Evolutionary conservation across 2,888 invertebrate species (phyloP), one percentile per base, ranked within the genome.

Genomic region (Zhuqinia jingwanae): DNA sequence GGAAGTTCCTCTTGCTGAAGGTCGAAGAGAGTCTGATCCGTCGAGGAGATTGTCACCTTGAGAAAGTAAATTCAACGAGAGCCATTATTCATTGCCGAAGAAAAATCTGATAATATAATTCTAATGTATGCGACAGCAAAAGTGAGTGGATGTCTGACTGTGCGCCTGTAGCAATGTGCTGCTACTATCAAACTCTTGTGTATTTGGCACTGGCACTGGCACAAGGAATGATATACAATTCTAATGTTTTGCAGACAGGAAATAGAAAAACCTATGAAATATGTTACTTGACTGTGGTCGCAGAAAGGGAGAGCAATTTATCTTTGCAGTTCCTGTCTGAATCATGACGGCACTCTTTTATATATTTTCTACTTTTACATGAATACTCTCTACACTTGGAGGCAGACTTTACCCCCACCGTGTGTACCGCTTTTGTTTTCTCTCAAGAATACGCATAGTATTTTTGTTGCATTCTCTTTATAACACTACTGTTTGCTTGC

Each of bases 1-100:
- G 53, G 88, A 85, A 80, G 79, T 79, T 80, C 70, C 86, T 68
- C 77, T 86, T 17, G 73, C 45, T 73, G 79, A 70, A 70, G 84
- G 81, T 88, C 87, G 77, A 17, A 83, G 68, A 15, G 87, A 83
- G 60, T 88, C 84, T 58, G 88, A 79, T 60, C 80, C 79, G 30
- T 88, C 87, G 22, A 87, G 75, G 36, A 88, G 81, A 70, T 76
- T 87, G 80, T 88, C 88, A 87, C 88, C 88, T 83, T 70, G 50
- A 83, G 73, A 82, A 58, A 63, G 58, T 42, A 58, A 42, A 58
- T 56, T 76, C 36, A 76, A 58, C n/a, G 15, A 25, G 8, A n/a
- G 25, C 36, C 76, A 76, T 76, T 76, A 76, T 58, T 76, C 58
- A 76, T 56, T 42, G 50, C 25, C 20, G 17, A 76, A 45, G 30